These are phyloP conservation scores for Hedya salicella DNA, from an alignment of 2,888 invertebrate species.

Conservation along the genomic window DNA sequence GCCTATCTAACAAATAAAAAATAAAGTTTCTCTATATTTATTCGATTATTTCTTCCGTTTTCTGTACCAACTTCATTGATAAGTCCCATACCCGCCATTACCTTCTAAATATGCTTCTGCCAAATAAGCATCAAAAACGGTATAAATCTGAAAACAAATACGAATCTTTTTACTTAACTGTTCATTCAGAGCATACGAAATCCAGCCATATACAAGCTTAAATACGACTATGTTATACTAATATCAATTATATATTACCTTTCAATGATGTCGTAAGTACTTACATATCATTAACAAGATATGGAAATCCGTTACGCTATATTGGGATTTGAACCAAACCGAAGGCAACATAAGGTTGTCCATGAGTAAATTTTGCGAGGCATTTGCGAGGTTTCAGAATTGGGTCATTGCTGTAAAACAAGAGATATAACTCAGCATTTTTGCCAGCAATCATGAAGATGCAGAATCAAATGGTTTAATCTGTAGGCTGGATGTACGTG, in stretches of 20 bases:
- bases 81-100: neutral
- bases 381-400: neutral
- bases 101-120: conserved; percentile 1
- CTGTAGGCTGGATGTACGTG: neutral
- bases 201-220: neutral
- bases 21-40: too few relatives aligned
- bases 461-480: neutral
- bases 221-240: neutral
- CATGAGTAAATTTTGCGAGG: too few relatives aligned
- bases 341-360: too few relatives aligned
- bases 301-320: neutral
- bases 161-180: neutral
- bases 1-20: too few relatives aligned
- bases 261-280: neutral
- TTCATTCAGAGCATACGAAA: neutral
- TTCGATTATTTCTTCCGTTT: too few relatives aligned
- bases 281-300: neutral
- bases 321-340: neutral
- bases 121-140: conserved; percentile 7
- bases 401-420: neutral
- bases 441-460: neutral
- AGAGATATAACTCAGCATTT: conserved; percentile 11
- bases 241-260: neutral
- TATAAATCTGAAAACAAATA: conserved; percentile 1
- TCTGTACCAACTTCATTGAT: conserved; percentile 1